A percentile compares a stretch with the other conserved stretches of the same genome.
These are phyloP conservation scores for Anomalospiza imberbis DNA, from an alignment of 2,797 vertebrate genomes.

Conservation along the genomic window DNA sequence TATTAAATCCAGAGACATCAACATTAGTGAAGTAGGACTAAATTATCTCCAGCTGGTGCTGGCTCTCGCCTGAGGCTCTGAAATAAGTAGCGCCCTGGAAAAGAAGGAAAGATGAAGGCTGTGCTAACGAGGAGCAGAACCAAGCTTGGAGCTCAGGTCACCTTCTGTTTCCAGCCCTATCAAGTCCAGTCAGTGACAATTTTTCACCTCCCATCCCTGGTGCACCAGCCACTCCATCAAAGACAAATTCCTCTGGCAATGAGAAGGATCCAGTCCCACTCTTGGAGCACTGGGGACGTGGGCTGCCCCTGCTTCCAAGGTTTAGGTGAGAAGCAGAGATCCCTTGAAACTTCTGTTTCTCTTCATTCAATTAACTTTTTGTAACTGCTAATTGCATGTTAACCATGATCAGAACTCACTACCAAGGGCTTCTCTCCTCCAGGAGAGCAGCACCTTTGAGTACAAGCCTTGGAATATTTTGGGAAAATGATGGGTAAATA, in stretches of 20 bases:
- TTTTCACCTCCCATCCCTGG: background rate
- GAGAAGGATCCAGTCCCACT: background rate
- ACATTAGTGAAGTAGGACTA: constrained; percentile 4
- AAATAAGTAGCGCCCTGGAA: background rate
- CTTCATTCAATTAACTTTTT: background rate
- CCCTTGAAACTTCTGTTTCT: background rate
- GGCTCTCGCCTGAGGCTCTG: background rate
- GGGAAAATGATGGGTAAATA: background rate
- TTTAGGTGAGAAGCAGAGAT: background rate
- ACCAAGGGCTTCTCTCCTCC: background rate
- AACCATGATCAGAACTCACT: background rate
- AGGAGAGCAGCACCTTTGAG: background rate
- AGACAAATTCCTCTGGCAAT: background rate
- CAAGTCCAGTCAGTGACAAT: background rate
- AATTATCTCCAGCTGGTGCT: constrained; percentile 36
- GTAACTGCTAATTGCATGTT: background rate
- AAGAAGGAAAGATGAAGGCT: background rate
- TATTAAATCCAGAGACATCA: constrained; percentile 45
- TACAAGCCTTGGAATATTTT: background rate
- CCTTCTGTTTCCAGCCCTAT: background rate
- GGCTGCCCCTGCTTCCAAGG: background rate
- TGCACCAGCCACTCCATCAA: background rate
- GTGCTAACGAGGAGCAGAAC: background rate
- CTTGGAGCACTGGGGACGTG: fast-evolving
- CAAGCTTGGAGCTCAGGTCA: background rate